phyloP scores from a whole-genome alignment of 2,888 invertebrate genomes.

The Limnephilus rhombicus region DNA sequence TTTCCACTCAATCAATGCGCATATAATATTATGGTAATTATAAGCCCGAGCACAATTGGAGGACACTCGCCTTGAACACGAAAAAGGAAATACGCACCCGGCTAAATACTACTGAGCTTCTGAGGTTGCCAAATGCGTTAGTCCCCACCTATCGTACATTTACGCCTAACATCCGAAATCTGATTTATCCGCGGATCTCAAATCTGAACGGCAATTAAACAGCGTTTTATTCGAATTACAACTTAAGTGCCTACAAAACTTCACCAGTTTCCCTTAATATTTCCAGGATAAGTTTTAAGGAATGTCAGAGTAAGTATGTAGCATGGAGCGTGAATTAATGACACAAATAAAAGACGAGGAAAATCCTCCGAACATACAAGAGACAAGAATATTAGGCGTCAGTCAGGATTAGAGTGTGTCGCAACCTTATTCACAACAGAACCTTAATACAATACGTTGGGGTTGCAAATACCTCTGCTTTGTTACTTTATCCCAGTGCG shows the following conservation, averaged over 20 bases:
- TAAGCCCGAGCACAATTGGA: too few species aligned
- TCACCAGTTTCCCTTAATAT: conserved; percentile 2
- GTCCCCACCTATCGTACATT: too few species aligned
- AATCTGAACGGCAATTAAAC: neutral
- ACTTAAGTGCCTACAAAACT: neutral
- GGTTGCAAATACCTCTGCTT: neutral
- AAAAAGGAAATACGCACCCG: too few species aligned
- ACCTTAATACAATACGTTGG: neutral
- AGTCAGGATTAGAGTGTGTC: conserved; percentile 14
- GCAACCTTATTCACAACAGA: neutral
- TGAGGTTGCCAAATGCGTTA: too few species aligned
- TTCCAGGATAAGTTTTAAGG: conserved; percentile 1
- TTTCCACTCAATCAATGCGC: too few species aligned
- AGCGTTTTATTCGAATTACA: conserved; percentile 3
- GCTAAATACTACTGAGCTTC: too few species aligned
- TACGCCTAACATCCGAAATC: too few species aligned
- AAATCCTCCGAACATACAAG: conserved; percentile 41
- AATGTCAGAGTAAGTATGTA: neutral
- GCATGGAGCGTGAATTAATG: conserved; percentile 27
- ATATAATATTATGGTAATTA: too few species aligned
- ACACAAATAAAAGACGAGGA: conserved; percentile 38
- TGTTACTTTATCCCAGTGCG: neutral
- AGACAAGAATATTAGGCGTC: conserved; percentile 43
- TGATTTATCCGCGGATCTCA: neutral
- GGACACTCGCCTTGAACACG: too few species aligned